Conservation (phyloP, 1,140 invertebrate species). For the Diploscapter pachys region DNA sequence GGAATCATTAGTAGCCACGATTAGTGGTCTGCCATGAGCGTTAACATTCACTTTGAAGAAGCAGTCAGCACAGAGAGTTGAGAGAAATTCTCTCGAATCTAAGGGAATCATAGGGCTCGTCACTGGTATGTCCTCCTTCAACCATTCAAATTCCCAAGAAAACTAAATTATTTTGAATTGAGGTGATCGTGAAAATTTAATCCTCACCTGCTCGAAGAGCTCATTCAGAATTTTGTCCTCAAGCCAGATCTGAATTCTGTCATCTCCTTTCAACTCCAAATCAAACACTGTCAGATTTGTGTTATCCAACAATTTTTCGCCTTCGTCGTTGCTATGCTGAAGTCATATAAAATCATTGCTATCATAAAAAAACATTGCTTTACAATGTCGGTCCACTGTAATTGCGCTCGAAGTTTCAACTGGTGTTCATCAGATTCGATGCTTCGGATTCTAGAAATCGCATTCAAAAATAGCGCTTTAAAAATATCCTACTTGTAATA, state of each 20-base stretch:
- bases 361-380: too few species aligned
- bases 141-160: constrained; percentile 37
- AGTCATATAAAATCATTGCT: too few species aligned
- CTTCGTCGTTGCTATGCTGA: too few species aligned
- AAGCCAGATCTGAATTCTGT: constrained; percentile 50
- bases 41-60: constrained; percentile 53
- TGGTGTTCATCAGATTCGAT: constrained; percentile 45
- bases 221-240: constrained; percentile 46
- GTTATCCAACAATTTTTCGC: too few species aligned
- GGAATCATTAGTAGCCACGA: constrained; percentile 43
- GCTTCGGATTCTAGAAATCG: constrained; percentile 30
- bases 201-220: constrained; percentile 29
- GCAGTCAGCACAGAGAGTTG: constrained; percentile 52
- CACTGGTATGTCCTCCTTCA: constrained; percentile 52
- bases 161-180: constrained; percentile 14
- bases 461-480: background rate
- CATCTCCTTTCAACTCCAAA: constrained; percentile 36
- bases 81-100: constrained; percentile 52
- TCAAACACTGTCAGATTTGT: constrained; percentile 13
- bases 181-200: background rate
- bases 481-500: too few species aligned
- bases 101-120: constrained; percentile 45
- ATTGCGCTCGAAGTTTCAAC: constrained; percentile 37
- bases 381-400: constrained; percentile 38
- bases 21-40: constrained; percentile 48